Percentiles rank a stretch among this genome's conserved stretches.
Conservation (phyloP, 1,140 invertebrate species). For the Nasonia longicornis region DNA sequence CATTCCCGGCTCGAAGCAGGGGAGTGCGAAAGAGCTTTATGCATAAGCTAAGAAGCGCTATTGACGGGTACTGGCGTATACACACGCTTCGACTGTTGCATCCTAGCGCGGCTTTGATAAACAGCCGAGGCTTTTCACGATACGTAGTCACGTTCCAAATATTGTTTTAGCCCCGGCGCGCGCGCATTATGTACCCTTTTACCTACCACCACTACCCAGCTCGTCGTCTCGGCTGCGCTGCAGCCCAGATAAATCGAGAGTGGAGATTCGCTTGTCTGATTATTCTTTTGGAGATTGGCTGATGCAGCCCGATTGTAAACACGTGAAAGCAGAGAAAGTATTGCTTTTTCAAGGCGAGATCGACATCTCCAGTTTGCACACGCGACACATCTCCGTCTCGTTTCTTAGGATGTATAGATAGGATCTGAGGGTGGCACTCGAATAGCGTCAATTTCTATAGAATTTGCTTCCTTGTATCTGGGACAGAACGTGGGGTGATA, state of each 20-base stretch:
- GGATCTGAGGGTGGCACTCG: slow-evolving; percentile 60
- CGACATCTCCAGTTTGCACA: background rate
- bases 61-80: slow-evolving; percentile 57
- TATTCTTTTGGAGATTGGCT: slow-evolving; percentile 8
- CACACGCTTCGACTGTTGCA: slow-evolving; percentile 54
- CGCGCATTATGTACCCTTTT: slow-evolving; percentile 48
- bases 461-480: slow-evolving; percentile 61
- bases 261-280: background rate
- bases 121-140: slow-evolving; percentile 50
- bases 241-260: slow-evolving; percentile 24
- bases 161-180: slow-evolving; percentile 43
- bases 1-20: slow-evolving; percentile 47
- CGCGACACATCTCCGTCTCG: background rate
- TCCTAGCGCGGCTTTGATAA: slow-evolving; percentile 55
- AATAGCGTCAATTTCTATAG: slow-evolving; percentile 66
- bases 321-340: background rate
- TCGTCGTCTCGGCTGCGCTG: background rate
- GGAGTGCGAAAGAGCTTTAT: slow-evolving; percentile 64
- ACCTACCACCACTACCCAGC: background rate
- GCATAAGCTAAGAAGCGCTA: slow-evolving; percentile 67
- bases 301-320: background rate
- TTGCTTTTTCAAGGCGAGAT: background rate
- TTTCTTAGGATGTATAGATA: background rate
- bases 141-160: slow-evolving; percentile 47
- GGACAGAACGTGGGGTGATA: slow-evolving; percentile 55